Evolutionary conservation across 92 coral and sea anemone genomes (phyloP).

Genomic region (Epizoanthus fatuus): DNA sequence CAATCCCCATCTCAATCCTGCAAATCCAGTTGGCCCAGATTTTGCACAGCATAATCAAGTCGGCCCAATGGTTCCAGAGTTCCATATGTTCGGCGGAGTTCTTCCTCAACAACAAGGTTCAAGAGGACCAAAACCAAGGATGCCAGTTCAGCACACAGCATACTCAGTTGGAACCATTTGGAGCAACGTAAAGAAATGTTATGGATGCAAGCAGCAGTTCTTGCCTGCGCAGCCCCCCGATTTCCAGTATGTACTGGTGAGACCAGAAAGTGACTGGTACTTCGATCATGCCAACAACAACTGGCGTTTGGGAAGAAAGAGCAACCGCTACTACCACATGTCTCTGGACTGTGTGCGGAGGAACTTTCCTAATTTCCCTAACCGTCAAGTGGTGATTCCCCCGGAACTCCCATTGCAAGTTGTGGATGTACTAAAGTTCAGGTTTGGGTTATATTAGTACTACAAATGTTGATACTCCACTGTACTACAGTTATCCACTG

Average conservation of each 20-base stretch:
- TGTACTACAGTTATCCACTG: too few species aligned
- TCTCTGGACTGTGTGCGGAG: constrained; percentile 37
- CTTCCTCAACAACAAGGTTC: background rate
- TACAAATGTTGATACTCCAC: too few species aligned
- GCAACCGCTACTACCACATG: constrained; percentile 61
- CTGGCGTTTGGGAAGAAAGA: constrained; percentile 46
- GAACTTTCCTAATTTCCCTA: constrained; percentile 30
- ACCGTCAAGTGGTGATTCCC: constrained; percentile 19
- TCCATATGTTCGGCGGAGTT: too few species aligned
- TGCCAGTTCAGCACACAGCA: constrained; percentile 51
- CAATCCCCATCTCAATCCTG: too few species aligned
- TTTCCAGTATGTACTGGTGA: constrained; percentile 64
- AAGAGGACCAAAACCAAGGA: constrained; percentile 44
- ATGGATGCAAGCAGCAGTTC: constrained; percentile 62
- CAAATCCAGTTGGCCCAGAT: too few species aligned
- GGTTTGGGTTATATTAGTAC: background rate
- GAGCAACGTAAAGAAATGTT: constrained; percentile 71
- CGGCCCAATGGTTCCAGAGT: too few species aligned
- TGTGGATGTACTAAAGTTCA: constrained; percentile 19
- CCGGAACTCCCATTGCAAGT: constrained; percentile 27
- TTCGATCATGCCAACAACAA: constrained; percentile 37
- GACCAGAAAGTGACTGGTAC: constrained; percentile 62
- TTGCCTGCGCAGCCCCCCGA: constrained; percentile 64
- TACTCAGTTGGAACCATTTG: constrained; percentile 67
- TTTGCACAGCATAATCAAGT: too few species aligned